Conservation (phyloP, 2,888 invertebrate genomes). For the Flexamia atlantica region DNA sequence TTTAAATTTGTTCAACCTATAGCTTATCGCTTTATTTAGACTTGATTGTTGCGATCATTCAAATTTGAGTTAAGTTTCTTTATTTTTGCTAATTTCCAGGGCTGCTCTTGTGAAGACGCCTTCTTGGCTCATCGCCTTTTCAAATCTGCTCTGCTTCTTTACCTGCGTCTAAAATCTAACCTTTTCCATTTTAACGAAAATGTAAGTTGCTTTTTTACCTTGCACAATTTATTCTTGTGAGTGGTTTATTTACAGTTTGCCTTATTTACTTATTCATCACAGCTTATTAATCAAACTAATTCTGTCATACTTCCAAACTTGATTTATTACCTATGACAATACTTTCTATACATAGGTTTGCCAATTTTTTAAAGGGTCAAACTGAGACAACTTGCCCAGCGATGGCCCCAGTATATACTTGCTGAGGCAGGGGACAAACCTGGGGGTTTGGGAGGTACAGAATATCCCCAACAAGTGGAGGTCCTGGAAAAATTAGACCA, state of each 20-base stretch:
- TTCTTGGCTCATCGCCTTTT: slow-evolving; percentile 17
- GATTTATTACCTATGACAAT: no score
- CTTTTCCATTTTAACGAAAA: slow-evolving; percentile 52
- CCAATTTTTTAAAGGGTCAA: no score
- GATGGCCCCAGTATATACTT: no score
- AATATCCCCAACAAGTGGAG: no score
- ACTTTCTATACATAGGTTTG: no score
- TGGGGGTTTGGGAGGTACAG: no score
- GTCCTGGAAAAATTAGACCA: no score
- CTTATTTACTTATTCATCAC: background rate
- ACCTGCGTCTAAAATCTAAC: slow-evolving; percentile 34
- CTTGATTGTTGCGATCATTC: background rate
- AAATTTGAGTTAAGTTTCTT: background rate
- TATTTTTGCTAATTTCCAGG: slow-evolving; percentile 44
- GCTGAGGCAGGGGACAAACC: no score
- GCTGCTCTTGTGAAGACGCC: slow-evolving; percentile 16
- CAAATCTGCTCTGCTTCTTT: slow-evolving; percentile 46
- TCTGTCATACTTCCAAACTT: background rate
- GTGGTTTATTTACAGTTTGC: background rate
- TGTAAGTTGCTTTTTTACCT: slow-evolving; percentile 50
- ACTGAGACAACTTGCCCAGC: no score
- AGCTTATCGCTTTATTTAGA: background rate
- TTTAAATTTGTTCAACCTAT: background rate
- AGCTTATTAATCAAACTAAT: slow-evolving; percentile 15
- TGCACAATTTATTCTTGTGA: background rate